Evolutionary conservation across 2,797 vertebrate genomes (phyloP).

Genomic region (Acrossocheilus wenchowensis): DNA sequence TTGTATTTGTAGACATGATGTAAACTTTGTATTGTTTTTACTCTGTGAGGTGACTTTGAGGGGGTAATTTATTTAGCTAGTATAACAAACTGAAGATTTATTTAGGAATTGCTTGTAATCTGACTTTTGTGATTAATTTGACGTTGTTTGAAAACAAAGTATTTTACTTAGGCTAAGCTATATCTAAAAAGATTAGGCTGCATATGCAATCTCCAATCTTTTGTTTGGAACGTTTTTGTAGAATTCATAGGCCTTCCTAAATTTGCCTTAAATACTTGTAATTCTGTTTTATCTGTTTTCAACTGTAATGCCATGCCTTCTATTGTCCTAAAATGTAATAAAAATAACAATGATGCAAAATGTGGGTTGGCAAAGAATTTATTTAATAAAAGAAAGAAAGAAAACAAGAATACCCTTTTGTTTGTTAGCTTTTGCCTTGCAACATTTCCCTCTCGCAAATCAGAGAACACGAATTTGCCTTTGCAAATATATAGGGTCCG

Average conservation of each 20-base stretch:
- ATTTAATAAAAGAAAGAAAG: neutral
- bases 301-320: neutral
- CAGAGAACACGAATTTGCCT: neutral
- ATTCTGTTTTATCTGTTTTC: neutral
- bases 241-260: neutral
- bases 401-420: neutral
- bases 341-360: neutral
- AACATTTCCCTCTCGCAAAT: constrained; percentile 8
- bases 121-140: neutral
- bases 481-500: neutral
- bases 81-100: neutral
- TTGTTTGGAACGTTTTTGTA: neutral
- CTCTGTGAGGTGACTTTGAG: neutral
- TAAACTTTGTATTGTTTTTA: neutral
- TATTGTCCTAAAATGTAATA: neutral
- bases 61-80: neutral
- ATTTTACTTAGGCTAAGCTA: neutral
- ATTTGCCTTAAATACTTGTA: neutral
- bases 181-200: neutral
- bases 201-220: no score
- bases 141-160: neutral
- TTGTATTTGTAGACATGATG: neutral
- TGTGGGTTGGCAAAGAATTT: neutral
- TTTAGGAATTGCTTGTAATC: neutral
- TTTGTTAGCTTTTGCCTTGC: neutral